These are phyloP conservation scores for Encarsia formosa DNA, from an alignment of 2,888 invertebrate genomes.

Conservation along the genomic window DNA sequence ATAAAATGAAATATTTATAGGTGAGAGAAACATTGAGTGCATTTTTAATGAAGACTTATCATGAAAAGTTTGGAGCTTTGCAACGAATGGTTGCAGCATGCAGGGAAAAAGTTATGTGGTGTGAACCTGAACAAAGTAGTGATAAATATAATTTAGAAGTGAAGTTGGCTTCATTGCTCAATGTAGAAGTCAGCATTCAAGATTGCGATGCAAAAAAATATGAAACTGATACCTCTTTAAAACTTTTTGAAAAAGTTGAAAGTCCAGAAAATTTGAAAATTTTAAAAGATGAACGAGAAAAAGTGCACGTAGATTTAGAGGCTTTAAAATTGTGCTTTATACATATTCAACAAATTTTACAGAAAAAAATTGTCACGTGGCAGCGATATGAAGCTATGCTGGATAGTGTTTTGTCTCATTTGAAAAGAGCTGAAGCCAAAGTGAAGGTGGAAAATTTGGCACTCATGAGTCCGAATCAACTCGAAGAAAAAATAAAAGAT, in stretches of 20 bases:
- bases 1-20: slow-evolving; percentile 4
- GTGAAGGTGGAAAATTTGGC: slow-evolving; percentile 70
- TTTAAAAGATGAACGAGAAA: slow-evolving; percentile 66
- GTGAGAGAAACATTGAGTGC: slow-evolving; percentile 68
- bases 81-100: slow-evolving; percentile 76
- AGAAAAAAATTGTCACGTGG: slow-evolving; percentile 72
- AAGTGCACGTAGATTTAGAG: slow-evolving; percentile 67
- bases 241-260: slow-evolving; percentile 70
- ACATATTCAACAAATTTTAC: slow-evolving; percentile 65
- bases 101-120: slow-evolving; percentile 88
- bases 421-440: slow-evolving; percentile 74
- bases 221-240: slow-evolving; percentile 68
- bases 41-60: slow-evolving; percentile 82
- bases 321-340: slow-evolving; percentile 65
- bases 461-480: slow-evolving; percentile 64
- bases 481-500: slow-evolving; percentile 67
- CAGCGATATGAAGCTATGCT: slow-evolving; percentile 74
- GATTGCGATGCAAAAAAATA: slow-evolving; percentile 66
- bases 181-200: slow-evolving; percentile 68
- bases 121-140: slow-evolving; percentile 80
- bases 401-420: slow-evolving; percentile 71
- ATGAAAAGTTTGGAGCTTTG: slow-evolving; percentile 77
- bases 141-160: slow-evolving; percentile 91
- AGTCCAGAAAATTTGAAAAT: slow-evolving; percentile 65
- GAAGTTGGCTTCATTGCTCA: slow-evolving; percentile 74